Percentiles rank a stretch among this genome's conserved stretches.
Conservation (phyloP, 2,113 vertebrate species). For the Ardeotis arabs region DNA sequence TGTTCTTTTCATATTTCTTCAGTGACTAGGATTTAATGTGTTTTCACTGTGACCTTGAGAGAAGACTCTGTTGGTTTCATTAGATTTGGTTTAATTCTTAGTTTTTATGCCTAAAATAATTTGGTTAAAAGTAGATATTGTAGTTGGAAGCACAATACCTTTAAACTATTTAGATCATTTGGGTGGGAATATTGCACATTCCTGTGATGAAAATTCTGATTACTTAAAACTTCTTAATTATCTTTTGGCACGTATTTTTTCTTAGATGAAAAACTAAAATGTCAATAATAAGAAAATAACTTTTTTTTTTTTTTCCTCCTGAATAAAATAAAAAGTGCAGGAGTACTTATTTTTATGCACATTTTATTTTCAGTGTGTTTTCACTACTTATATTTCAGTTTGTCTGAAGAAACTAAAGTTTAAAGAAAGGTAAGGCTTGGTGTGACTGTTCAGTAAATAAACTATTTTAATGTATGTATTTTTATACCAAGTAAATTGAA, state of each 20-base stretch:
- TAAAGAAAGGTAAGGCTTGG: conserved; percentile 19
- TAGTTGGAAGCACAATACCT: neutral
- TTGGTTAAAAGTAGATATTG: neutral
- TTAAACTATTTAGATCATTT: neutral
- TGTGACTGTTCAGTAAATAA: neutral
- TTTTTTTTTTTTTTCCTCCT: neutral
- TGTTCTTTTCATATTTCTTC: neutral
- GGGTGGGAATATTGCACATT: neutral
- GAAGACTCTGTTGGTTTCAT: neutral
- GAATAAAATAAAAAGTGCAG: neutral
- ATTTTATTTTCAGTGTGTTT: neutral
- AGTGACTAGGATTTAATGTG: neutral
- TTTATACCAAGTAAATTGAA: neutral
- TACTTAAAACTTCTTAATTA: neutral
- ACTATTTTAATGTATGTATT: neutral
- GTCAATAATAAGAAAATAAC: neutral
- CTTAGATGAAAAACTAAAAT: neutral
- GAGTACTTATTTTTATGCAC: neutral
- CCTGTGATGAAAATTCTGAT: neutral
- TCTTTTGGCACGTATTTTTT: neutral
- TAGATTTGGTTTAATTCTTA: neutral
- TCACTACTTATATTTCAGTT: neutral
- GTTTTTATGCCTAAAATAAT: neutral
- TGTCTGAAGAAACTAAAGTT: neutral
- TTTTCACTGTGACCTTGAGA: neutral